These are phyloP conservation scores for Lithophane semibrunnea DNA, from an alignment of 2,888 invertebrate species.

Conservation along the genomic window DNA sequence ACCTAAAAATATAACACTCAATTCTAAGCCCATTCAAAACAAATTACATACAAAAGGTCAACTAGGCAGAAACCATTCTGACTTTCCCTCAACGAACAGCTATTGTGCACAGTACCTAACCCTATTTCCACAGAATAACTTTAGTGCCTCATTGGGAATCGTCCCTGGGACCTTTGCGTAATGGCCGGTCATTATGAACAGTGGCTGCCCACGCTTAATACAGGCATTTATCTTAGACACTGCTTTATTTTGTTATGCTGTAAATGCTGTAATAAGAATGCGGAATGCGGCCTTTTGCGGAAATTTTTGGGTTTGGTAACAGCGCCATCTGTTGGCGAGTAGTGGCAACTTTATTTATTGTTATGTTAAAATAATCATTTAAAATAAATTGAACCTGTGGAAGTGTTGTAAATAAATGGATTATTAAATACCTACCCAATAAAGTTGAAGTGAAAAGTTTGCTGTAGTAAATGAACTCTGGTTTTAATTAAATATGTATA, in stretches of 20 bases:
- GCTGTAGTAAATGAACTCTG: not conserved
- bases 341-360: not conserved
- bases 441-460: not conserved
- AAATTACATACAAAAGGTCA: conserved; percentile 33
- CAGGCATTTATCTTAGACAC: conserved; percentile 49
- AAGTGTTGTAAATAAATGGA: not conserved
- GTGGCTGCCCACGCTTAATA: conserved; percentile 55
- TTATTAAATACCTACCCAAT: not conserved
- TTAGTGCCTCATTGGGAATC: conserved; percentile 50
- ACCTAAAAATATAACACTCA: conserved; percentile 30
- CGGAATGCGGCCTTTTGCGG: conserved; percentile 19
- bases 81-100: conserved; percentile 37
- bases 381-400: not conserved
- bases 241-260: conserved; percentile 35
- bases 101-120: conserved; percentile 48
- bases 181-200: conserved; percentile 58
- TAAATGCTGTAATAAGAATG: conserved; percentile 9
- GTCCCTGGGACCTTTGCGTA: conserved; percentile 58
- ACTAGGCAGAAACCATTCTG: conserved; percentile 38
- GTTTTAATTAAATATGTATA: not conserved
- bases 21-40: conserved; percentile 23
- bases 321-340: conserved; percentile 53
- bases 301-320: conserved; percentile 19
- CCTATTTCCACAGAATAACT: conserved; percentile 55
- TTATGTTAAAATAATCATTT: not conserved